phyloP scores from a whole-genome alignment of 2,888 invertebrate species.

The Drosophila vallismaia region DNA sequence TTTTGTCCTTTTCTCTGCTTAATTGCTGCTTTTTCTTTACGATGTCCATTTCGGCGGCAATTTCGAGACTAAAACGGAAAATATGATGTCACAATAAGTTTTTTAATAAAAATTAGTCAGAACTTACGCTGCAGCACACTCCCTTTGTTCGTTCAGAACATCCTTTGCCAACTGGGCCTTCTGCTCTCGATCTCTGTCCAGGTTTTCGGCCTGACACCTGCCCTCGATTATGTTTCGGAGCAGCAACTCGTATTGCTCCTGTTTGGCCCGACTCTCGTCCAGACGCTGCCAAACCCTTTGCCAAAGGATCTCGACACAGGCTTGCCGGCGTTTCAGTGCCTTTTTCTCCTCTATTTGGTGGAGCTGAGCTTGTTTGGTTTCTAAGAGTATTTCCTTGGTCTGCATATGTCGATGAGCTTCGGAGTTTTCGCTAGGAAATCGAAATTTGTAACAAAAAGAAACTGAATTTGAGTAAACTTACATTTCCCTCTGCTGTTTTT shows the following conservation, averaged over 20 bases:
- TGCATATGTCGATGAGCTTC: slow-evolving; percentile 65
- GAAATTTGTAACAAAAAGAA: rapidly evolving
- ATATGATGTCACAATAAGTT: background rate
- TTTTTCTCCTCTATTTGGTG: slow-evolving; percentile 63
- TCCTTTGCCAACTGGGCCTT: slow-evolving; percentile 10
- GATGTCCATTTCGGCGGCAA: slow-evolving; percentile 27
- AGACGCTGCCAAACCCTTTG: slow-evolving; percentile 49
- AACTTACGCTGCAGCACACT: slow-evolving; percentile 36
- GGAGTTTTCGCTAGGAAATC: slow-evolving; percentile 51
- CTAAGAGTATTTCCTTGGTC: slow-evolving; percentile 56
- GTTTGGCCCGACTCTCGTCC: slow-evolving; percentile 35
- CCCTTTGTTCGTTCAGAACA: slow-evolving; percentile 10
- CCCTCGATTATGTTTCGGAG: slow-evolving; percentile 29
- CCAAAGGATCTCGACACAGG: slow-evolving; percentile 51
- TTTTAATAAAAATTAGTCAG: background rate
- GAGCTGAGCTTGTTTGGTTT: slow-evolving; percentile 59
- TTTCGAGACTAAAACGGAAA: slow-evolving; percentile 10
- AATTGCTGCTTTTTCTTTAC: slow-evolving; percentile 7
- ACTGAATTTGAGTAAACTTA: background rate
- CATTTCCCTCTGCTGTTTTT: slow-evolving; percentile 63
- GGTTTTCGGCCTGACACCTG: slow-evolving; percentile 32
- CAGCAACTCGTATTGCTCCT: slow-evolving; percentile 37
- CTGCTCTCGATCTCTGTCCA: slow-evolving; percentile 15
- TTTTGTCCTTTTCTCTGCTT: slow-evolving; percentile 4
- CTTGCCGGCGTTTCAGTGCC: slow-evolving; percentile 34